A percentile compares a stretch with the other conserved stretches of the same genome.
phyloP scores from a whole-genome alignment of 2,113 vertebrate genomes.

The Platanista minor region DNA sequence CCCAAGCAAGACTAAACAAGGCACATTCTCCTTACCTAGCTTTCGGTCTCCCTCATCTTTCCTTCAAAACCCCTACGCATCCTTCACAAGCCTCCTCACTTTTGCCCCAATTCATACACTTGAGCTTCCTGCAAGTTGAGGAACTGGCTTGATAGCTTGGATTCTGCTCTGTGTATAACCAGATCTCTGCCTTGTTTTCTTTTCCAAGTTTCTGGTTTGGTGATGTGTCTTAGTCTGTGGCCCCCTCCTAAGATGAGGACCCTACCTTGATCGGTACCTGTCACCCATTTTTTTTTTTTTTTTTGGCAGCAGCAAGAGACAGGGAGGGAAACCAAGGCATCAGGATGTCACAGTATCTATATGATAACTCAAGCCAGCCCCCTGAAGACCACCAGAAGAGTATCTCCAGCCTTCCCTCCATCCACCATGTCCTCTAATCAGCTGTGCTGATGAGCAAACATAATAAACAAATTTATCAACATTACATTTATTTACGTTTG shows the following conservation, averaged over 20 bases:
- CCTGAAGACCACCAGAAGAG: background rate
- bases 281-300: background rate
- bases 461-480: background rate
- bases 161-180: background rate
- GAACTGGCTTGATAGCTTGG: background rate
- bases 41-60: background rate
- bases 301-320: background rate
- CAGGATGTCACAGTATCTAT: background rate
- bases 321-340: background rate
- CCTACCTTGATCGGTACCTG: fast-evolving
- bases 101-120: background rate
- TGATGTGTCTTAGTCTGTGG: background rate
- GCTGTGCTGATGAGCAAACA: background rate
- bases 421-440: background rate
- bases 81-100: background rate
- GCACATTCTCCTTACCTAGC: background rate
- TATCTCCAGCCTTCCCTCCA: background rate
- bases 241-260: background rate
- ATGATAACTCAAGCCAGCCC: background rate
- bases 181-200: background rate
- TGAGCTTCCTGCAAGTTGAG: background rate
- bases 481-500: background rate
- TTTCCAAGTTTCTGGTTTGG: background rate
- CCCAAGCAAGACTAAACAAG: background rate
- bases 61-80: background rate